These are phyloP conservation scores for Cyprinodon brontotheroides DNA, from an alignment of 2,113 vertebrate species.

Conservation along the genomic window DNA sequence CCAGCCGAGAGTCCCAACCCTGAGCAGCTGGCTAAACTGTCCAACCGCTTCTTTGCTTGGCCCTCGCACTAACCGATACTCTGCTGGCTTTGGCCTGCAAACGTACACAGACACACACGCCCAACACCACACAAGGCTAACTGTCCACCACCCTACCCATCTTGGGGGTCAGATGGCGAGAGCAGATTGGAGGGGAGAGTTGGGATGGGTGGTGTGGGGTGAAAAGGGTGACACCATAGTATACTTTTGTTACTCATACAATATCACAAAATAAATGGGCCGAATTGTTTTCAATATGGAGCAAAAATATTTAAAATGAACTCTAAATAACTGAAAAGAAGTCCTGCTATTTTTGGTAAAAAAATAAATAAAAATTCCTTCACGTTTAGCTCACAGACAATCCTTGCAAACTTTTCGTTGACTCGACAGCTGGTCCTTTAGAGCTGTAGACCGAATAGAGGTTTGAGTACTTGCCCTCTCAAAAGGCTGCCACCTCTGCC, in stretches of 20 bases:
- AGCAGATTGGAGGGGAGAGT: constrained; percentile 35
- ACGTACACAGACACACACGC: constrained; percentile 28
- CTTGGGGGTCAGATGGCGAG: constrained; percentile 70
- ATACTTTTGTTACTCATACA: constrained; percentile 55
- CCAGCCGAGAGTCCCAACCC: constrained; percentile 52
- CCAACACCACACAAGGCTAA: constrained; percentile 55
- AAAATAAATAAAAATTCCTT: background rate
- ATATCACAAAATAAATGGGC: constrained; percentile 24
- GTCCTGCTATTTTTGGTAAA: background rate
- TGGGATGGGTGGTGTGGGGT: constrained; percentile 28
- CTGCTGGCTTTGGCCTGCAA: constrained; percentile 52
- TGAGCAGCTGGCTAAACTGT: constrained; percentile 80
- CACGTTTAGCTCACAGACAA: constrained; percentile 4
- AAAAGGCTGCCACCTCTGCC: constrained; percentile 69
- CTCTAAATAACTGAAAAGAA: background rate
- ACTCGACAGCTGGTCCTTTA: constrained; percentile 71
- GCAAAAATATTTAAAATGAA: constrained; percentile 7
- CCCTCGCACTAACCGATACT: constrained; percentile 71
- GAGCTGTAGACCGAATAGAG: constrained; percentile 31
- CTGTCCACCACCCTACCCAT: constrained; percentile 63
- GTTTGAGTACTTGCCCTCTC: constrained; percentile 51
- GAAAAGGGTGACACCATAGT: constrained; percentile 52
- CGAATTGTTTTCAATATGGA: constrained; percentile 13
- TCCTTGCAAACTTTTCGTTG: constrained; percentile 21
- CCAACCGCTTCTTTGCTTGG: constrained; percentile 75